A percentile compares a stretch with the other conserved stretches of the same genome.
phyloP scores from a whole-genome alignment of 1,140 invertebrate genomes.

The Megalopta genalis region DNA sequence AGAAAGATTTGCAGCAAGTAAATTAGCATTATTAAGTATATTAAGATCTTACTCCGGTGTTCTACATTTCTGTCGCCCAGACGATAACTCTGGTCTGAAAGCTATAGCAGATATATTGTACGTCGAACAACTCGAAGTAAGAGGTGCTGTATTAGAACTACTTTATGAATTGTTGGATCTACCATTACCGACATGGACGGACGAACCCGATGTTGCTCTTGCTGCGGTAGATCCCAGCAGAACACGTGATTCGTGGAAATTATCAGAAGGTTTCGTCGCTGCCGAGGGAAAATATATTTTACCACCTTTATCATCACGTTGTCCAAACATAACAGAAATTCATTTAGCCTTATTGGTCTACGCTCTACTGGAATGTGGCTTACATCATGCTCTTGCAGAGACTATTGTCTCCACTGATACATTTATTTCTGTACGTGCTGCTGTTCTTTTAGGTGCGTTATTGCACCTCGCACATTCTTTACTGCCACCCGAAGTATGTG shows the following conservation, averaged over 20 bases:
- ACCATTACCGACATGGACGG: constrained; percentile 93
- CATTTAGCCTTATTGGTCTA: constrained; percentile 94
- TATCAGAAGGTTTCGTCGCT: constrained; percentile 95
- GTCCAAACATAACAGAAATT: constrained; percentile 94
- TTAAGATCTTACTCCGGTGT: constrained; percentile 94
- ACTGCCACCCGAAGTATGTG: constrained; percentile 91
- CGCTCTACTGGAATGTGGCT: constrained; percentile 91
- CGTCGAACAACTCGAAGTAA: constrained; percentile 92
- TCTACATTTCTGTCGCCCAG: constrained; percentile 90
- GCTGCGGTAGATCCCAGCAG: constrained; percentile 91
- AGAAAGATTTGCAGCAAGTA: constrained; percentile 90
- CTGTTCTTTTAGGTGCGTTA: constrained; percentile 92
- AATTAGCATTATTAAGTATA: constrained; percentile 90
- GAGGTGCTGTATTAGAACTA: constrained; percentile 93
- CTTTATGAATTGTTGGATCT: constrained; percentile 94
- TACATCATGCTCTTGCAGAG: constrained; percentile 93
- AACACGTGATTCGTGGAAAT: constrained; percentile 89
- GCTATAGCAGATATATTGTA: constrained; percentile 93
- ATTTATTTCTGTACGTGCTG: constrained; percentile 93
- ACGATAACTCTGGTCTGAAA: constrained; percentile 86
- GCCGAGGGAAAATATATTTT: constrained; percentile 91
- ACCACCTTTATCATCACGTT: constrained; percentile 89
- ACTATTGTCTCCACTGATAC: constrained; percentile 94
- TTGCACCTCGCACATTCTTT: constrained; percentile 91
- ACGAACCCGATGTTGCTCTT: constrained; percentile 92